Evolutionary conservation across 1,140 invertebrate species (phyloP).

Genomic region (Marisa cornuarietis): DNA sequence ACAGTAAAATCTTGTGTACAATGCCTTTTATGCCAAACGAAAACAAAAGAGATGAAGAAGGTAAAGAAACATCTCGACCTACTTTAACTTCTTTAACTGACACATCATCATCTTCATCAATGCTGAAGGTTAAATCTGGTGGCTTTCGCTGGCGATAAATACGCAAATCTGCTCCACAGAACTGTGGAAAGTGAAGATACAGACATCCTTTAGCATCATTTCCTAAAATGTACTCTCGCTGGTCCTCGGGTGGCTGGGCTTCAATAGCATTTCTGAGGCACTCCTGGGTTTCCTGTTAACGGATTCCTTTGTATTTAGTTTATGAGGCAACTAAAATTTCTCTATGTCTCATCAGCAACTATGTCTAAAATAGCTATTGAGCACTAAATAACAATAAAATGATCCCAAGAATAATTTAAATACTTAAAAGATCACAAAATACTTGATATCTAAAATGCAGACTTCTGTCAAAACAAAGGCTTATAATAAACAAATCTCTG

Average conservation of each 20-base stretch:
- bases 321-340: too few relatives aligned
- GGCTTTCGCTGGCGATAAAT: slow-evolving; percentile 69
- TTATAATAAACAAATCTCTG: too few relatives aligned
- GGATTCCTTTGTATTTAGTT: too few relatives aligned
- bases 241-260: slow-evolving; percentile 54
- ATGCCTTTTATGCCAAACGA: not conserved
- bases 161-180: slow-evolving; percentile 70
- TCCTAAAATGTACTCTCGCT: slow-evolving; percentile 67
- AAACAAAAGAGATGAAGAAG: not conserved
- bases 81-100: slow-evolving; percentile 20
- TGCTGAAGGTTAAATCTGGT: slow-evolving; percentile 26
- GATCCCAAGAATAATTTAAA: too few relatives aligned
- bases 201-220: slow-evolving; percentile 69
- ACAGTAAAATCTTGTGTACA: too few relatives aligned
- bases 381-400: too few relatives aligned
- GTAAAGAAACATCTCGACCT: not conserved
- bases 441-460: too few relatives aligned
- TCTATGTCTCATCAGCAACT: too few relatives aligned
- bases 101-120: slow-evolving; percentile 23
- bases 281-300: slow-evolving; percentile 64
- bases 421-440: too few relatives aligned
- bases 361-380: too few relatives aligned
- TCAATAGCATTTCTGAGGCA: slow-evolving; percentile 65
- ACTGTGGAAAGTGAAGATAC: slow-evolving; percentile 73
- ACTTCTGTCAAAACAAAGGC: too few relatives aligned